These are phyloP conservation scores for Conomelus anceps DNA, from an alignment of 2,888 invertebrate species.

Conservation along the genomic window DNA sequence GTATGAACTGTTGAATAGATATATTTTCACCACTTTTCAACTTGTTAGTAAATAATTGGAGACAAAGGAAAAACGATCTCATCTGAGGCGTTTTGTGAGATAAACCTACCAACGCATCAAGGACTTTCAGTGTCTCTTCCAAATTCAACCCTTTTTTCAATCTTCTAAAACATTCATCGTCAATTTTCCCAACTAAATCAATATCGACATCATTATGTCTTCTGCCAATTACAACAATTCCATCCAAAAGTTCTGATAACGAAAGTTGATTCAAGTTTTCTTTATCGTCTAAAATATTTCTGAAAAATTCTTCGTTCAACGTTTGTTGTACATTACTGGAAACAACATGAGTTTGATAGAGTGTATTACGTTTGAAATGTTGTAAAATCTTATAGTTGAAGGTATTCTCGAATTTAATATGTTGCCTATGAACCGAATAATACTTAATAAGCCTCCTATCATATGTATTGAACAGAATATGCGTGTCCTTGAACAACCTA, in stretches of 20 bases:
- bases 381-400: not conserved
- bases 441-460: not conserved
- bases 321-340: not conserved
- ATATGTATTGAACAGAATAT: not conserved
- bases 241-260: not conserved
- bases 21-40: conserved; percentile 5
- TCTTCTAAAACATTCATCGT: not conserved
- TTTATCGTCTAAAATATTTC: not conserved
- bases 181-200: not conserved
- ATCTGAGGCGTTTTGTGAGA: not conserved
- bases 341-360: not conserved
- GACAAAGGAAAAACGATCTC: not conserved
- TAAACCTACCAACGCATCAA: not conserved
- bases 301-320: not conserved
- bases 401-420: not conserved
- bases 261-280: not conserved
- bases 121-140: not conserved
- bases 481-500: not conserved
- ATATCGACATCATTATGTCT: not conserved
- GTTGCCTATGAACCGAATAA: not conserved
- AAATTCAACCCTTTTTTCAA: not conserved
- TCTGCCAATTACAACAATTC: not conserved
- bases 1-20: not conserved
- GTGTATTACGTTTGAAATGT: not conserved
- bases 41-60: not conserved